Evolutionary conservation across 2,113 vertebrate species (phyloP), one percentile per base, ranked within the genome.

Genomic region (Prunella himalayana): DNA sequence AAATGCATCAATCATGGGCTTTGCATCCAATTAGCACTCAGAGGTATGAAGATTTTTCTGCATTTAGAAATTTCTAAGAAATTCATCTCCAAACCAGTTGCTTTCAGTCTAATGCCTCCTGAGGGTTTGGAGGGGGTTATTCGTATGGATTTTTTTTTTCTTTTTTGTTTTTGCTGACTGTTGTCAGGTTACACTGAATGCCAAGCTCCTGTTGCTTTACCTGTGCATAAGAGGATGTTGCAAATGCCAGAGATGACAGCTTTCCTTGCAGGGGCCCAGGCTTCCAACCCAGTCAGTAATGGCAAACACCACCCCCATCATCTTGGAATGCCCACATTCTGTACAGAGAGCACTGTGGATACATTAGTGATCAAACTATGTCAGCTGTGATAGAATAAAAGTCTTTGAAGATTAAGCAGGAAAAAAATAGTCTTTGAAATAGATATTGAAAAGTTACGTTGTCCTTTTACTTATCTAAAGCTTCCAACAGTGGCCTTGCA

Each of bases 401-500:
- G 41, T 31, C 75, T 86, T 88, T 93, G 82, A 95, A 93, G 89
- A 92, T 60, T 73, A 92, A 76, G 49, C 42, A 78, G 39, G 35
- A 10, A 35, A 44, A 60, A 51, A 64, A 94, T 70, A 66, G 31
- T 56, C 42, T 94, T 92, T 96, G 79, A 81, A 81, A 86, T 9
- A 94, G 59, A 37, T 51, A 53, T 13, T 59, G 39, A 21, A 51
- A 92, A 87, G 54, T 83, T 73, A 49, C 0, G 0, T 53, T 21
- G 19, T 61, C 76, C 45, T 81, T 86, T 59, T 35, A 50, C 45
- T 78, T 47, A 21, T 47, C 57, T 49, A 42, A 81, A 70, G 51
- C 31, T 75, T 96, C 70, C 5, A 1, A 33, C 33, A 37, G 56
- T 18, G 63, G 44, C 54, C 60, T 86, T 75, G 31, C 68, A 86